Base-by-base conservation (phyloP, 2,888 invertebrate genomes). In the Pyrrhosoma nymphula region DNA sequence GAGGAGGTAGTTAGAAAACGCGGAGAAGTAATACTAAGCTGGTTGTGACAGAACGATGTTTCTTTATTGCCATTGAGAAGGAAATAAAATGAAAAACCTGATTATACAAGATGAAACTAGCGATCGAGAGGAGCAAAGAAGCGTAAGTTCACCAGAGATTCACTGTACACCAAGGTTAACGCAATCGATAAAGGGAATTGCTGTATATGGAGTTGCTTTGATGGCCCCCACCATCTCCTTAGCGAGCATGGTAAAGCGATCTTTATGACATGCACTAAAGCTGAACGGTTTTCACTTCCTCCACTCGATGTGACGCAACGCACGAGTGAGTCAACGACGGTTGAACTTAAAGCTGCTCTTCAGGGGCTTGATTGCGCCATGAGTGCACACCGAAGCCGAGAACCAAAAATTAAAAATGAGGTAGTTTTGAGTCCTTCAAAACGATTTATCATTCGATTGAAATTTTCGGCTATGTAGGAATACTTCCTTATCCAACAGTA, bases 221-320 rank as follows among this genome's bases (percentile, higher is more conserved):
- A 82, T 35, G 82, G 35, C 14, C 14, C 35, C 35, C 35, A 35
- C 3, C 30, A 82, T 82, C 82, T 26, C 82, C 35, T 35, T 3
- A 82, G 26, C 26, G 23, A 69, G 23, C 35, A 82, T 82, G 14
- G 82, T 14, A 35, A 82, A 82, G 30, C 35, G 82, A 82, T 30
- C 35, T 82, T 82, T 82, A 82, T 82, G 35, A 35, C 82, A 35
- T 35, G 82, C 82, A 82, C 82, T 82, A 82, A 82, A 82, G 82
- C 30, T 82, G 82, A 82, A 82, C 14, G 35, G 35, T 82, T 82
- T 35, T 82, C 82, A 82, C 35, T 18, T 82, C 82, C 30, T 35
- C 35, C 82, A 35, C 75, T 75, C 75, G n/a, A 16, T 4, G 35
- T 82, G 82, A 82, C 82, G 82, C 35, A 82, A 82, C 26, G 14